Conservation (phyloP, 2,797 vertebrate genomes). For the Cetoscarus ocellatus region DNA sequence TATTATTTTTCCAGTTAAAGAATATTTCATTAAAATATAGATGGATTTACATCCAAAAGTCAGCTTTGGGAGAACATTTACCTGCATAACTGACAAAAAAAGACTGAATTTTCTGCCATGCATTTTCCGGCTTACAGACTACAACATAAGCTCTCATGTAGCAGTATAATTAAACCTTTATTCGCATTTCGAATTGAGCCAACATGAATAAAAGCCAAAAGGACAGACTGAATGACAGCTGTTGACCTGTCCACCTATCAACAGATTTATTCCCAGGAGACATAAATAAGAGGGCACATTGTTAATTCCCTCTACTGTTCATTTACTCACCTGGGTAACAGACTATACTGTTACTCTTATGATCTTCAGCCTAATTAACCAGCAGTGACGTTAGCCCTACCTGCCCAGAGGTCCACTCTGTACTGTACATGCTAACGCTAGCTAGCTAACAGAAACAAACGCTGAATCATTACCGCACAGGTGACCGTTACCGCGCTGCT, state of each 20-base stretch:
- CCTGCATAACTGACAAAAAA: too few relatives aligned
- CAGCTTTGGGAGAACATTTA: too few relatives aligned
- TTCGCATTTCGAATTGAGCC: background rate
- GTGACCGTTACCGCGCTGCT: background rate
- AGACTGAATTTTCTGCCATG: too few relatives aligned
- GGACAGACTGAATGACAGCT: slow-evolving; percentile 6
- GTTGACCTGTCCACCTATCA: background rate
- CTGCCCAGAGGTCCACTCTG: background rate
- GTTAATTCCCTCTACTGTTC: background rate
- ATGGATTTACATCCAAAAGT: too few relatives aligned
- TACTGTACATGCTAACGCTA: slow-evolving; percentile 13
- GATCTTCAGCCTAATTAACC: slow-evolving; percentile 15
- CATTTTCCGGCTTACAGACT: too few relatives aligned
- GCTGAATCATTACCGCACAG: background rate
- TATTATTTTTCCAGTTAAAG: too few relatives aligned
- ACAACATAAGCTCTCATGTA: too few relatives aligned
- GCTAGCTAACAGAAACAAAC: slow-evolving; percentile 2
- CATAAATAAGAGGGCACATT: background rate
- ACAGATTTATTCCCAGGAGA: background rate
- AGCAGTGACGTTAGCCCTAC: slow-evolving; percentile 16
- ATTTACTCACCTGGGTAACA: slow-evolving; percentile 9
- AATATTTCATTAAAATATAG: too few relatives aligned
- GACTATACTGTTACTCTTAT: background rate
- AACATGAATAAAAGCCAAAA: background rate
- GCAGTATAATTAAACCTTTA: background rate